Base-by-base conservation (phyloP, 2,113 vertebrate genomes). In the Rissa tridactyla region DNA sequence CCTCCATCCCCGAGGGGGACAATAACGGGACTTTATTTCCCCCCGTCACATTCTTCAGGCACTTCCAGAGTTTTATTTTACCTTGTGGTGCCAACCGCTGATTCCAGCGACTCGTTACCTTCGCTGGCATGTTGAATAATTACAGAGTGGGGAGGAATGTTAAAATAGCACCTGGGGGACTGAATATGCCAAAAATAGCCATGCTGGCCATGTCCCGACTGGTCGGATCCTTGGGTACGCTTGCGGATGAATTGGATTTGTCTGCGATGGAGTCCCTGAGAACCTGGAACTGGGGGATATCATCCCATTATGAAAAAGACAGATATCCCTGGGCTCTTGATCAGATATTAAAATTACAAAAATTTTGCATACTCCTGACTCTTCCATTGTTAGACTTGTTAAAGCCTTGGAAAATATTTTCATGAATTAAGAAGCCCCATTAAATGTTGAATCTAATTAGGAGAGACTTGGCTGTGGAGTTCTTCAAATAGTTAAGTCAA, bases 401-500 rank as follows among this genome's bases (percentile, higher is more conserved):
- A 93, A 97, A 94, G 72, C 84, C 78, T 96, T 71, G 76, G 88
- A 90, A 97, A 97, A 97, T 92, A 77, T 78, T 96, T 86, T 81
- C 40, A 0, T 10, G 75, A 97, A 95, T 97, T 96, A 97, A 94
- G 91, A 80, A 79, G 58, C 52, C 60, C 86, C 85, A 76, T 95
- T 97, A 87, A 83, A 65, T 30, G 64, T 80, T 54, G 60, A 96
- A 95, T 96, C 92, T 95, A 97, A 96, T 97, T 96, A 97, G 93
- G 87, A 94, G 87, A 91, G 76, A 73, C 95, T 96, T 38, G 89
- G 84, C 85, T 81, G 70, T 61, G 26, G 89, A 94, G 82, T 96
- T 97, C 96, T 90, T 97, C 95, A 85, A 93, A 92, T 49, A 95
- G 93, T 92, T 93, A 76, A 96, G 94, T 91, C 96, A 97, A 97